Evolutionary conservation across 2,888 invertebrate genomes (phyloP), one percentile per base, ranked within the genome.

Genomic region (Eupithecia dodoneata): DNA sequence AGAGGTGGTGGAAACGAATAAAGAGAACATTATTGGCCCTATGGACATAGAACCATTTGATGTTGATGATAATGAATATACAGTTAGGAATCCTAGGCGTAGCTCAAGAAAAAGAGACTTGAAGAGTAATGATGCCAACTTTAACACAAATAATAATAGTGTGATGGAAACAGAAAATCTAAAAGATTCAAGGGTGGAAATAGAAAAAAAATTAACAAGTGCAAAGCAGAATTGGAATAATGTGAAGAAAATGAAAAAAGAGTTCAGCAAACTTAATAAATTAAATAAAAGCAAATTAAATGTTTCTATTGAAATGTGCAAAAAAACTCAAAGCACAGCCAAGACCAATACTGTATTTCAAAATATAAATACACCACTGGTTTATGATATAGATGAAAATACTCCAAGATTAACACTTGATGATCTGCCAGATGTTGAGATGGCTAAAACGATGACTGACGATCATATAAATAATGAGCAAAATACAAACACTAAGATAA

Each of bases 191-290:
- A 89, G 84, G 82, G 81, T 80, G 74, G 88, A 89, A 80, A 85
- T 80, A 72, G 89, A 89, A 52, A 89, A 88, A 74, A 89, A 88
- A 81, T 82, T 87, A 6, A 86, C 81, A 71, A 92, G 89, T 80
- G 70, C 80, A 2, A 91, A 91, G 82, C 89, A 91, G 81, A 91
- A 89, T 78, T 95, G 94, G 94, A 91, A 87, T 79, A 93, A 89
- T 90, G 93, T 94, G 0, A 94, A 93, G 81, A 93, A 85, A 86
- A 94, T 94, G 94, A 92, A 90, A 84, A 93, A 92, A 81, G 94
- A 94, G 81, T 94, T 95, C 74, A 92, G 90, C 84, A 94, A 92
- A 83, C 83, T 93, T 66, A 92, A 91, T 77, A 93, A 92, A 78
- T 86, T 87, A 77, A 90, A 91, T 78, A 91, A 85, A 83, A 94